phyloP scores from a whole-genome alignment of 2,888 invertebrate genomes.

The Lasioglossum leucozonium region DNA sequence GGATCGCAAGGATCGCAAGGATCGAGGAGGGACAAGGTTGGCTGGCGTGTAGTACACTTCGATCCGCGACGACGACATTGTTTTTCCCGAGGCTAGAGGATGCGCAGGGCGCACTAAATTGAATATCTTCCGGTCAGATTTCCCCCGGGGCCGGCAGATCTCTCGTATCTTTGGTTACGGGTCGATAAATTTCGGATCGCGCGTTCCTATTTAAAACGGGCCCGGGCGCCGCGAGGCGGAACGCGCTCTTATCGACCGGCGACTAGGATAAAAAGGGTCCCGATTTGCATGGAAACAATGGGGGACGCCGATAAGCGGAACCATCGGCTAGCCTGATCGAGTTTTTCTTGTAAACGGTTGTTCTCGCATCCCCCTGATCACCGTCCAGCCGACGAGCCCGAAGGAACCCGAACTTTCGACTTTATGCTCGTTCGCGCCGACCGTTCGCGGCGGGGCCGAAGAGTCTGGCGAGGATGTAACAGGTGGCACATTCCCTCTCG shows the following conservation, averaged over 20 bases:
- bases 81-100: conserved; percentile 33
- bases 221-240: not conserved
- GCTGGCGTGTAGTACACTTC: not conserved
- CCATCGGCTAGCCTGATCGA: not conserved
- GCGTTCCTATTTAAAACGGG: not conserved
- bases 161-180: not conserved
- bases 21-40: conserved; percentile 1
- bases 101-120: conserved; percentile 41
- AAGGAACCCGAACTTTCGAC: conserved; percentile 72
- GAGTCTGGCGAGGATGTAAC: conserved; percentile 74
- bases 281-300: conserved; percentile 12
- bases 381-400: conserved; percentile 50
- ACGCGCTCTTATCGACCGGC: not conserved
- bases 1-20: not conserved
- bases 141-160: conserved; percentile 21
- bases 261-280: not conserved
- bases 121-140: conserved; percentile 42
- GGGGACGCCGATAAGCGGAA: not conserved
- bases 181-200: conserved; percentile 39
- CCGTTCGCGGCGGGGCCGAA: conserved; percentile 46
- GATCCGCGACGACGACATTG: conserved; percentile 24
- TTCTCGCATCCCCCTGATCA: not conserved
- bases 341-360: not conserved
- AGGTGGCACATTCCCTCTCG: conserved; percentile 76
- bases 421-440: conserved; percentile 67